phyloP scores from a whole-genome alignment of 2,888 invertebrate species.

The Antheraea assamensis region DNA sequence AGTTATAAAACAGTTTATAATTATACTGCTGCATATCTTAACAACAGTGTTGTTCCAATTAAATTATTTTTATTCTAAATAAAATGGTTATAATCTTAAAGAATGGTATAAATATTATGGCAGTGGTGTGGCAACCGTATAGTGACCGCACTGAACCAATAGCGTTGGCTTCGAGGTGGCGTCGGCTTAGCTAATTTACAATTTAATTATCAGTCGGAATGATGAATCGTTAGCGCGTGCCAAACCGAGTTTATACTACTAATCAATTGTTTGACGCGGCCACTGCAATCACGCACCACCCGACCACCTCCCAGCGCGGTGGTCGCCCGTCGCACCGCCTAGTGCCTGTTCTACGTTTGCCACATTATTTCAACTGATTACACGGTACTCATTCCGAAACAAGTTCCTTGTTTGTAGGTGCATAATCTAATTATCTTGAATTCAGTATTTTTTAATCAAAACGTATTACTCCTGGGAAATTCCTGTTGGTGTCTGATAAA shows the following conservation, averaged over 20 bases:
- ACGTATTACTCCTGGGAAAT: neutral
- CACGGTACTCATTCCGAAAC: conserved; percentile 19
- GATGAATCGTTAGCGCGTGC: conserved; percentile 81
- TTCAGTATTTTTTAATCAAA: neutral
- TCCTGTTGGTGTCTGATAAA: conserved; percentile 56
- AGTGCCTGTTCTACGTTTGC: conserved; percentile 19
- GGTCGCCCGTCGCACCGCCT: conserved; percentile 26
- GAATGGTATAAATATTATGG: conserved; percentile 33
- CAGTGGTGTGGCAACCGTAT: conserved; percentile 35
- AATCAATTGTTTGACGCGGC: conserved; percentile 83
- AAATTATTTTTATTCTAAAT: neutral
- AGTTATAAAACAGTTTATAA: neutral
- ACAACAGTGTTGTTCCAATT: neutral
- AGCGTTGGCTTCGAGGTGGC: conserved; percentile 39
- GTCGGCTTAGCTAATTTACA: conserved; percentile 80
- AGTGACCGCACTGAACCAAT: conserved; percentile 47
- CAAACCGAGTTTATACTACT: conserved; percentile 82
- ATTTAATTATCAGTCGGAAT: conserved; percentile 80
- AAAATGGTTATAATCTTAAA: neutral
- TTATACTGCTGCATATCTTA: neutral
- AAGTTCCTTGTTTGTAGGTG: neutral
- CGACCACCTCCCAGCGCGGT: conserved; percentile 34
- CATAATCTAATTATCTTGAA: neutral
- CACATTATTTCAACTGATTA: conserved; percentile 21
- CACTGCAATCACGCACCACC: conserved; percentile 75